Percentiles rank a stretch among this genome's conserved stretches.
Evolutionary conservation across 2,797 vertebrate species (phyloP).

Genomic region (Nasua narica): DNA sequence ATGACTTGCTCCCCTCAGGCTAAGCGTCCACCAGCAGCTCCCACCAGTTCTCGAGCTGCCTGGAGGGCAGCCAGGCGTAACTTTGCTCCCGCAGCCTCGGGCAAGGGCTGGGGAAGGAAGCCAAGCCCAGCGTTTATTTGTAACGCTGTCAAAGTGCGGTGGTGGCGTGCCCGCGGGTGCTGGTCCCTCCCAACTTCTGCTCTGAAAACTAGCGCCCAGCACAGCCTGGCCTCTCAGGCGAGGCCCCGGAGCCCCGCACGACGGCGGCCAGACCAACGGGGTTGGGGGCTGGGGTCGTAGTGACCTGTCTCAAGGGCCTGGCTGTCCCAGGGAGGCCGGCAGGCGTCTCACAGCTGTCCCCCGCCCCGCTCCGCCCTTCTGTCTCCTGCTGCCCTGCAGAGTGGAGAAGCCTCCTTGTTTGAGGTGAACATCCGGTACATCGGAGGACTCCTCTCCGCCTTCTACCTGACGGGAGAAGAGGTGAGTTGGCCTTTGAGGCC

Average conservation of each 20-base stretch:
- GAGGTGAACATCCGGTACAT: conserved; percentile 99
- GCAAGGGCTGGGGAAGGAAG: conserved; percentile 39
- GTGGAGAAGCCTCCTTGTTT: conserved; percentile 96
- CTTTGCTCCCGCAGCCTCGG: background rate
- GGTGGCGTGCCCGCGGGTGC: background rate
- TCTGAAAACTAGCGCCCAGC: background rate
- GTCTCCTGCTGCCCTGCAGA: conserved; percentile 82
- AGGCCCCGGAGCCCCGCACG: background rate
- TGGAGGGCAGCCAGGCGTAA: conserved; percentile 37
- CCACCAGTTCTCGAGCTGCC: background rate
- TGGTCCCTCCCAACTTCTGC: background rate
- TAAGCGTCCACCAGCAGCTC: background rate
- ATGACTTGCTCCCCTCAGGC: background rate
- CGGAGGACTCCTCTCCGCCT: conserved; percentile 94
- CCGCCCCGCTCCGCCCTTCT: background rate
- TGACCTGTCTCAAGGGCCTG: background rate
- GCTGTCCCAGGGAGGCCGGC: background rate
- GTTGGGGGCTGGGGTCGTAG: too few relatives aligned
- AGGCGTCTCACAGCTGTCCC: background rate
- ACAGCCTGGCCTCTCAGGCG: background rate
- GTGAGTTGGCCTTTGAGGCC: conserved; percentile 76
- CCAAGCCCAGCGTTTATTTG: conserved; percentile 41
- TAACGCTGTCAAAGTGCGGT: background rate
- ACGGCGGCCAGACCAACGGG: background rate
- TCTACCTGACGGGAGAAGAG: conserved; percentile 97